Percentiles rank a stretch among this genome's conserved stretches.
These are phyloP conservation scores for Caenorhabditis remanei DNA, from an alignment of 1,140 invertebrate species.

Conservation along the genomic window DNA sequence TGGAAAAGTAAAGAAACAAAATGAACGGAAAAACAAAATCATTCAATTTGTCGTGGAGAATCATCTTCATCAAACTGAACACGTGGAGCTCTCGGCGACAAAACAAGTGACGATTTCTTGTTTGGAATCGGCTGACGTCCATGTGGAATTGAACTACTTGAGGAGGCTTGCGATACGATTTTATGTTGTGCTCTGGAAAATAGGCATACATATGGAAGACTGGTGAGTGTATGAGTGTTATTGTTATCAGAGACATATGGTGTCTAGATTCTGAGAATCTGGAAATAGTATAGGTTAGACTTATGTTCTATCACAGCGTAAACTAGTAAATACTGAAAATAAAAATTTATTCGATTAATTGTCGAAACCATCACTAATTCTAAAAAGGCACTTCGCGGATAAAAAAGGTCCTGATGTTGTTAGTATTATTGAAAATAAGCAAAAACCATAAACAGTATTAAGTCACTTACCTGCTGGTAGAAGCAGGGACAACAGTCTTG, in stretches of 20 bases:
- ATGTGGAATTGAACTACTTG: conserved; percentile 34
- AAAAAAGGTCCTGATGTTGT: no score
- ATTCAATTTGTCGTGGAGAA: conserved; percentile 59
- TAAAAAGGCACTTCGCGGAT: no score
- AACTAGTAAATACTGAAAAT: no score
- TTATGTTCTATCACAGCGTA: no score
- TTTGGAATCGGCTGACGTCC: conserved; percentile 5
- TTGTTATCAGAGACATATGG: background rate
- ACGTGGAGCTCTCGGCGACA: conserved; percentile 64
- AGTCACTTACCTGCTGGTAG: conserved; percentile 52
- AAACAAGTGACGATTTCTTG: conserved; percentile 25
- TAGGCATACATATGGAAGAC: background rate
- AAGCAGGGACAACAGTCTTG: conserved; percentile 50
- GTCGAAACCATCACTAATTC: no score
- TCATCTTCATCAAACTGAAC: conserved; percentile 67
- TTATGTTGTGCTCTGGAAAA: conserved; percentile 39
- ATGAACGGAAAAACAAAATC: conserved; percentile 13
- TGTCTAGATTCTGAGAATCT: background rate
- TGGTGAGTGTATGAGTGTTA: no score
- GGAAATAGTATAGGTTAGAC: background rate
- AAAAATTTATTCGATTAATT: no score
- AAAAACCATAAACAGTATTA: no score
- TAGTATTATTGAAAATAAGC: no score
- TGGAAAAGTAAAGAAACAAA: no score
- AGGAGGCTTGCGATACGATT: conserved; percentile 53